Percentiles rank a stretch among this genome's conserved stretches.
Conservation (phyloP, 2,888 invertebrate species). For the Belgica antarctica region DNA sequence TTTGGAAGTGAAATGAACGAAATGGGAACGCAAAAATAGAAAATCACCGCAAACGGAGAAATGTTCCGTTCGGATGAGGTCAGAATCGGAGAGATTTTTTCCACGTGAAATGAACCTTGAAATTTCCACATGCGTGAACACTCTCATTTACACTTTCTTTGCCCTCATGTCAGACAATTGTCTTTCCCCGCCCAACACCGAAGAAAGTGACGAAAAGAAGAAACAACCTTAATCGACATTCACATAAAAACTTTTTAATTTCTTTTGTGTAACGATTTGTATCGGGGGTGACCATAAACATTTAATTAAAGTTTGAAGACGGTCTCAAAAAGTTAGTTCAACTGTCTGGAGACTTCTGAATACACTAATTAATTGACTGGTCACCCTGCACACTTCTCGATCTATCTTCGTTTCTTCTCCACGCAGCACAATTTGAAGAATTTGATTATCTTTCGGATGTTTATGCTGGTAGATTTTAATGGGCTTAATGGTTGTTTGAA, state of each 20-base stretch:
- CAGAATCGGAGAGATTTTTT: constrained; percentile 3
- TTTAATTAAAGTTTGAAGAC: background rate
- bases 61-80: background rate
- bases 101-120: background rate
- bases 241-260: constrained; percentile 31
- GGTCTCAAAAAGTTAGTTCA: background rate
- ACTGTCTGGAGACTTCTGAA: background rate
- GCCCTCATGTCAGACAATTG: background rate
- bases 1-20: background rate
- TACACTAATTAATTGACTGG: background rate
- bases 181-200: background rate
- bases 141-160: background rate
- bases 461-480: constrained; percentile 25
- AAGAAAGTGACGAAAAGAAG: background rate
- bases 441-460: constrained; percentile 15
- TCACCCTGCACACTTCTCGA: constrained; percentile 27
- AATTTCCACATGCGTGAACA: constrained; percentile 20
- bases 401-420: background rate
- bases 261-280: constrained; percentile 9
- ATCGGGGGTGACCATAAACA: background rate
- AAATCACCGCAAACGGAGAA: background rate
- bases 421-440: constrained; percentile 8
- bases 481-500: background rate
- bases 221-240: constrained; percentile 15
- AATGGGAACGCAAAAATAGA: background rate